Evolutionary conservation across 1,140 invertebrate genomes (phyloP).

Genomic region (Drosophila murphyi): DNA sequence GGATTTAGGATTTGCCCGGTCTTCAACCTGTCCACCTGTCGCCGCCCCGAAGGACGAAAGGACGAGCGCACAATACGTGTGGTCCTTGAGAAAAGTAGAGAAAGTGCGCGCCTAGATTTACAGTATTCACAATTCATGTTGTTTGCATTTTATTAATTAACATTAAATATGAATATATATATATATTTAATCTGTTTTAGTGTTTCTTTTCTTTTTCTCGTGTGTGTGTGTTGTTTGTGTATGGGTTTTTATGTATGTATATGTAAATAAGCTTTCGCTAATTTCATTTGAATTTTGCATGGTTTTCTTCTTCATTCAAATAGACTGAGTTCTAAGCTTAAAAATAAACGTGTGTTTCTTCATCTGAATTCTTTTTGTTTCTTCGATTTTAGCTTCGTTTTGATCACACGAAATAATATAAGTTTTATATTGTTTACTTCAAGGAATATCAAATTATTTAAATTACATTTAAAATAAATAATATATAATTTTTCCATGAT

Average conservation of each 20-base stretch:
- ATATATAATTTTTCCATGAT: conserved; percentile 53
- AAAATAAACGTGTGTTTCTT: conserved; percentile 49
- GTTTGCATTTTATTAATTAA: conserved; percentile 70
- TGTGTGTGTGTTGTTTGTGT: conserved; percentile 31
- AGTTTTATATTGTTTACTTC: conserved; percentile 52
- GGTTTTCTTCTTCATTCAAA: conserved; percentile 62
- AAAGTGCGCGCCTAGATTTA: conserved; percentile 61
- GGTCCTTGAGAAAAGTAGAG: conserved; percentile 4
- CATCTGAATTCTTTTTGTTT: conserved; percentile 22
- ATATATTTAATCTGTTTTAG: conserved; percentile 38
- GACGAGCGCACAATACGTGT: background rate
- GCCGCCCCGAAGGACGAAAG: background rate
- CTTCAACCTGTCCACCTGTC: conserved; percentile 5
- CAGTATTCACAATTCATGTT: conserved; percentile 60
- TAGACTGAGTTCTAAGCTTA: conserved; percentile 66
- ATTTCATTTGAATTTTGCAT: conserved; percentile 60
- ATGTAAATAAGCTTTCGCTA: conserved; percentile 49
- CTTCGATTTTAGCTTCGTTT: conserved; percentile 29
- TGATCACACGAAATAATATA: conserved; percentile 43
- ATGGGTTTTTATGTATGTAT: conserved; percentile 24
- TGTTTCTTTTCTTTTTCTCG: conserved; percentile 31
- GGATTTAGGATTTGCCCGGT: background rate
- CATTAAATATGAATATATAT: conserved; percentile 59
- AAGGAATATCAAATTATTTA: conserved; percentile 65
- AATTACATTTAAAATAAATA: conserved; percentile 75